Percentiles rank a stretch among this genome's conserved stretches.
Evolutionary conservation across 2,113 vertebrate species (phyloP).

Genomic region (Megaceryle torquata): DNA sequence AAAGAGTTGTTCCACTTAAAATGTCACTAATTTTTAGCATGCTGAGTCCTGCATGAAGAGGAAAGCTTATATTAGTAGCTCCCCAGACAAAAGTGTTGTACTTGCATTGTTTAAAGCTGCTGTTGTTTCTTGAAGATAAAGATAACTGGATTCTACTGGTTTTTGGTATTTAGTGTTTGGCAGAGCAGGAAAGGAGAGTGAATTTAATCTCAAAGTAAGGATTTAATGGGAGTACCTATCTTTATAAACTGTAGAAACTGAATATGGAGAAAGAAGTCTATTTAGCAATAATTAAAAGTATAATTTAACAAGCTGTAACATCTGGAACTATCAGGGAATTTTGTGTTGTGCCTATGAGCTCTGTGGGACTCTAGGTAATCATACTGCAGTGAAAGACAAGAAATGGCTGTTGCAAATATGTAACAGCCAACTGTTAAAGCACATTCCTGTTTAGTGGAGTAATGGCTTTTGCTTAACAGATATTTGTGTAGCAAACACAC

Average conservation of each 20-base stretch:
- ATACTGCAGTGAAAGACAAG: background rate
- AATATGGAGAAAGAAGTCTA: background rate
- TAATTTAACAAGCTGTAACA: background rate
- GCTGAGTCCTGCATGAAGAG: background rate
- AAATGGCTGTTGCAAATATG: background rate
- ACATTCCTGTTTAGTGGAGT: background rate
- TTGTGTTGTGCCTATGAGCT: background rate
- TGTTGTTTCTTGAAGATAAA: background rate
- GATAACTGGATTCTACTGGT: background rate
- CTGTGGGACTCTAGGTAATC: background rate
- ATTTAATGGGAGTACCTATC: background rate
- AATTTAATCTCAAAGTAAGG: background rate
- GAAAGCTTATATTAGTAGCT: background rate
- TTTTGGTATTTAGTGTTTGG: background rate
- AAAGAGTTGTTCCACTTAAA: constrained; percentile 54
- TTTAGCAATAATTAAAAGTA: background rate
- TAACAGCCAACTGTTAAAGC: background rate
- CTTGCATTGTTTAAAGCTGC: background rate
- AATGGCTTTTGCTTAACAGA: background rate
- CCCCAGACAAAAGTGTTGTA: background rate
- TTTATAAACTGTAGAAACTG: background rate
- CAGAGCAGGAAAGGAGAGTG: background rate
- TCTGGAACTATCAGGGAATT: background rate
- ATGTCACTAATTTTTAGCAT: constrained; percentile 46
- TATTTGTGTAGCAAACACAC: background rate